Base-by-base conservation (phyloP, 2,113 vertebrate species). In the Charadrius vociferus region DNA sequence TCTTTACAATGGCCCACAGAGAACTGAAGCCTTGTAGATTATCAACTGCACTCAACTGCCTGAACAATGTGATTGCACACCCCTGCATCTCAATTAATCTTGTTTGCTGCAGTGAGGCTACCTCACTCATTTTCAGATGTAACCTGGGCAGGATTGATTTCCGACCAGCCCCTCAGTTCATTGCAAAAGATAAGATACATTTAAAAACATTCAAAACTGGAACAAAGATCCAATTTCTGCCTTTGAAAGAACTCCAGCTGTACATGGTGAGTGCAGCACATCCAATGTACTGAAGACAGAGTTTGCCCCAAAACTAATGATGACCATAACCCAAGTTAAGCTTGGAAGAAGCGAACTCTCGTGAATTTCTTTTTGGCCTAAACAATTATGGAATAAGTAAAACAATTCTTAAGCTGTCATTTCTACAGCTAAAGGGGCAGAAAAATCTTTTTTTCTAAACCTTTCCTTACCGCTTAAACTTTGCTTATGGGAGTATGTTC, bases 221-320 rank as follows among this genome's bases (percentile, higher is more conserved):
- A 62, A 62, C 3, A 32, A 34, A 39, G 30, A 37, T 32, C 30
- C 23, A 5, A 24, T 68, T 75, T 91, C 36, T 80, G 9, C 34
- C 47, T 55, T 43, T 32, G 52, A 23, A 81, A 67, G 17, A 65
- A 41, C 39, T 80, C 84, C 18, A 13, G 8, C 15, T n/a, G 4
- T 21, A 30, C 5, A 0, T 3, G 2, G 24, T 5, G 3, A 22
- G 8, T 55, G 12, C 20, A 83, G 3, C 23, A 66, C 78, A 61
- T 61, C 10, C 62, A 79, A 24, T 2, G 6, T 4, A 24, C 1
- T 20, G 12, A 79, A 36, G 15, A 49, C 8, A 26, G 8, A 43
- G 13, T 53, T 71, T 63, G 14, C 21, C 16, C 34, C 16, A 3
- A 49, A 92, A 49, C 8, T 55, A 9, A 17, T 22, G 5, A 59